Base-by-base conservation (phyloP, 2,113 vertebrate species). In the Uria lomvia region DNA sequence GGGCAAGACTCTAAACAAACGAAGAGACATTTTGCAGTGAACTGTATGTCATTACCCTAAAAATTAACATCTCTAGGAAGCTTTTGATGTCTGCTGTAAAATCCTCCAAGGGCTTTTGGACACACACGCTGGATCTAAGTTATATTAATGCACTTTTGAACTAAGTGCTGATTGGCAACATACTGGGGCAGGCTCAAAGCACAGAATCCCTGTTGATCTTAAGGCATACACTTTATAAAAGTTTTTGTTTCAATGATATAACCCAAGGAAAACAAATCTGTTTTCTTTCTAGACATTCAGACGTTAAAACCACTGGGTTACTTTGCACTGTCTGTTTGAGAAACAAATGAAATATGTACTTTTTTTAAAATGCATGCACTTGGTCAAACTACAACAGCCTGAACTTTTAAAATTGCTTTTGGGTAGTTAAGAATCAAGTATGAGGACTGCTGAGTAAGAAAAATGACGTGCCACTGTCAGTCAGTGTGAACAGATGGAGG, bases 391-490 rank as follows among this genome's bases (percentile, higher is more conserved):
- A 49, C 8, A 87, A 26, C 15, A 93, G 19, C 7, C 47, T 53
- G 21, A 43, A 52, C 74, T 65, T 63, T 30, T 7, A 12, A 20
- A 75, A 47, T 15, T 32, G 21, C 17, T 68, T 88, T 55, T 49
- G 15, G 9, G 58, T 80, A 24, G 32, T 83, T 52, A 63, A 68
- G 40, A 45, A 74, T 58, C 22, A 77, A 77, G 4, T 20, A 15
- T 5, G 19, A 86, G 32, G 15, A 71, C 24, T 15, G 34, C 17
- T 12, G 30, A 72, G 5, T 11, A 23, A 82, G n/a, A 71, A 59
- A 32, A 79, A 2, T 5, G 0, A 8, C 3, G 12, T 5, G 20
- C 12, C 60, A 34, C 36, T 40, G 42, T 40, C 47, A 15, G 7
- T 56, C 23, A 8, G 55, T 6, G 32, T n/a, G 36, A 81, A 9